Evolutionary conservation across 2,797 vertebrate genomes (phyloP), one percentile per base, ranked within the genome.

Genomic region (Limnodromus scolopaceus): DNA sequence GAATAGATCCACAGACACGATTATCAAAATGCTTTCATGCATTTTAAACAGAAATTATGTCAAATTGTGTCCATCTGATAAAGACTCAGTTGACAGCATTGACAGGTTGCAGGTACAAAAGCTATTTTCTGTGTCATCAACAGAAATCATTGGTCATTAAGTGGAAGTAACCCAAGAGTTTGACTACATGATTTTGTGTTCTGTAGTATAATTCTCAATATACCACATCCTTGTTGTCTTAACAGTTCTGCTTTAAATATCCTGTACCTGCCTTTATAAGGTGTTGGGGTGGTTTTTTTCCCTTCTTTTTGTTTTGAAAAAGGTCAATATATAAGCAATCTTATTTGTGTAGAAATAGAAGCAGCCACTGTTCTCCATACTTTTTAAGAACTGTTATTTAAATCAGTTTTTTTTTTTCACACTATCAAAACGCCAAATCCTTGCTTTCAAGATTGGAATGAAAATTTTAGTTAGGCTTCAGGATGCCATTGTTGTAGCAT

Each of bases 261-360:
- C 4, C 6, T 27, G 9, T n/a, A 46, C 14, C 24, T 72, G 8
- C 8, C 9, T 46, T 70, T 51, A n/a, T 45, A 72, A 55, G 11
- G 3, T 8, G 16, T 51, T 51, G 7, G 8, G 8, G 18, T 36
- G 9, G 8, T 13, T 45, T 45, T 18, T 8, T 0, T 4, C 0
- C 5, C 1, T 43, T 22, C 4, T 64, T 51, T 86, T 53, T 76
- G 10, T 84, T 70, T 54, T 49, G 14, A 45, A 71, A 45, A 86
- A 43, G 1, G 2, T 46, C 15, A 3, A 10, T 48, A 5, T 46
- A 8, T 36, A 70, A 71, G 7, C 25, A 51, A 0, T 0, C 55
- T 74, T 65, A 18, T 60, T 72, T 83, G 16, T 77, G 16, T 64
- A 24, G 34, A 78, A 69, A 74, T 58, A 85, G 49, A 78, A 49